These are phyloP conservation scores for Bothrops alternatus DNA, from an alignment of 2,797 vertebrate species.

Conservation along the genomic window DNA sequence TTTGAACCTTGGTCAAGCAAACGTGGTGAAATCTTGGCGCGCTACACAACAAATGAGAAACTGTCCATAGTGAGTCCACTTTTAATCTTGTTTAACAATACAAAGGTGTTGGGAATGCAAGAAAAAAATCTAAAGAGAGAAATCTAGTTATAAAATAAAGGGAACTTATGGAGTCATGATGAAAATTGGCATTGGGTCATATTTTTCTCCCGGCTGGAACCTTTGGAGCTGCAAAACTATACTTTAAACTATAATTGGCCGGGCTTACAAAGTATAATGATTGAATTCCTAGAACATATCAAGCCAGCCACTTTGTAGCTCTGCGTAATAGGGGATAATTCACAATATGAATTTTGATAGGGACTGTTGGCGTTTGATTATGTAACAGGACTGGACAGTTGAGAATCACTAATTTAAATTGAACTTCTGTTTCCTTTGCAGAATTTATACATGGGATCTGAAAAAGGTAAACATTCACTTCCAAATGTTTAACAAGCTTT, in stretches of 20 bases:
- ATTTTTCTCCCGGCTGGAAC: not conserved
- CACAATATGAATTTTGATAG: not conserved
- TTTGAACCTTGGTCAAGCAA: slow-evolving; percentile 93
- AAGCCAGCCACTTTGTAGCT: not conserved
- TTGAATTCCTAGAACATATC: not conserved
- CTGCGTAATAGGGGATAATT: not conserved
- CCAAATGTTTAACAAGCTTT: not conserved
- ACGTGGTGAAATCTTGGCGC: slow-evolving; percentile 87
- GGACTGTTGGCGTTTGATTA: not conserved
- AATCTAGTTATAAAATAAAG: not conserved
- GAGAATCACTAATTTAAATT: not conserved
- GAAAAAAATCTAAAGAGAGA: too few relatives aligned
- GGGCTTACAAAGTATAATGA: not conserved
- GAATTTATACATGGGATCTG: slow-evolving; percentile 95
- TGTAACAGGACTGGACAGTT: not conserved
- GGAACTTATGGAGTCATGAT: not conserved
- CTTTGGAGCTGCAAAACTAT: not conserved
- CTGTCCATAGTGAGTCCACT: slow-evolving; percentile 89
- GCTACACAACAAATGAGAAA: slow-evolving; percentile 96
- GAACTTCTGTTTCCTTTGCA: slow-evolving; percentile 49
- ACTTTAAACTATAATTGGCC: not conserved
- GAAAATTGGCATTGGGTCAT: not conserved
- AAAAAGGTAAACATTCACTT: slow-evolving; percentile 80
- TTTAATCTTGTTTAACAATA: not conserved
- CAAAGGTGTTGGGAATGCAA: not conserved